Evolutionary conservation across 2,113 vertebrate genomes (phyloP).

Genomic region (Marmota monax): DNA sequence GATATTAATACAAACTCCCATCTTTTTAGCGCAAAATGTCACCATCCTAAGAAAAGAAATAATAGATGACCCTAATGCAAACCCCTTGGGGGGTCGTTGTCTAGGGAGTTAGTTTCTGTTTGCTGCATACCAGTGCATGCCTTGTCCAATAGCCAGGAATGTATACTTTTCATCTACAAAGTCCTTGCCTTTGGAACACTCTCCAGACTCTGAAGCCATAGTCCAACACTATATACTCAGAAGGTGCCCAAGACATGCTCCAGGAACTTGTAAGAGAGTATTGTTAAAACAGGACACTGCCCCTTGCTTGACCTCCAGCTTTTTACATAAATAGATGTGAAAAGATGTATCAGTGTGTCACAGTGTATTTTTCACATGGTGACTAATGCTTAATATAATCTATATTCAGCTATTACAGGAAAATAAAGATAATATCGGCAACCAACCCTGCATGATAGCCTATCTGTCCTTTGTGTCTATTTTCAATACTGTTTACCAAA

Average conservation of each 20-base stretch:
- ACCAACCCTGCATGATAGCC: conserved; percentile 53
- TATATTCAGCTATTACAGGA: conserved; percentile 62
- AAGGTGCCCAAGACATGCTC: not conserved
- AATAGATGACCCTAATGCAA: not conserved
- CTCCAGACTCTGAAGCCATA: not conserved
- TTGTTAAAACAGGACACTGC: conserved; percentile 56
- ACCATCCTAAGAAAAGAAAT: conserved; percentile 35
- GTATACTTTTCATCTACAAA: not conserved
- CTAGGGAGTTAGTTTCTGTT: not conserved
- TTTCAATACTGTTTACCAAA: conserved; percentile 75
- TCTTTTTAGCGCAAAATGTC: conserved; percentile 34
- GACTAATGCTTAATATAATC: conserved; percentile 76
- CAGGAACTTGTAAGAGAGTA: not conserved
- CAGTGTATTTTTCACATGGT: conserved; percentile 78
- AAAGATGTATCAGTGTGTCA: conserved; percentile 73
- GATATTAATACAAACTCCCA: conserved; percentile 27
- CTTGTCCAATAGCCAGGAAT: not conserved
- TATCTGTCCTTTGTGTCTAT: conserved; percentile 75
- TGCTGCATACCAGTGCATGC: not conserved
- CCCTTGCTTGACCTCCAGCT: conserved; percentile 68
- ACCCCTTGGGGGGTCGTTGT: not conserved
- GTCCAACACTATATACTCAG: not conserved
- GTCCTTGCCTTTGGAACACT: not conserved
- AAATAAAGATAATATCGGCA: conserved; percentile 76
- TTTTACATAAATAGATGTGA: conserved; percentile 64